phyloP scores from a whole-genome alignment of 2,113 vertebrate genomes.

The Mus pahari region DNA sequence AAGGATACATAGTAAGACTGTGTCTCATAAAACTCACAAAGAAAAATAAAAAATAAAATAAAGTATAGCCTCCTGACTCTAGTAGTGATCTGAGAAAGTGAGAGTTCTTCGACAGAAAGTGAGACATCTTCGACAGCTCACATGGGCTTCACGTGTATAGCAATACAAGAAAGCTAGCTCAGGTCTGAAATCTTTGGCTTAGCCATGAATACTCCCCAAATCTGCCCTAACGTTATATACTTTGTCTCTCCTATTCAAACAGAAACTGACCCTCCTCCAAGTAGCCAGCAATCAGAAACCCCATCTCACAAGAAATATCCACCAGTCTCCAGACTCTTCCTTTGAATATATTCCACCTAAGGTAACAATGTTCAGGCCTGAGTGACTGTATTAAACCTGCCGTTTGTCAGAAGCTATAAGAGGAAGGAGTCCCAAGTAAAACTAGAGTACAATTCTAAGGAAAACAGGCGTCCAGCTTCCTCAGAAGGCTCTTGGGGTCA shows the following conservation, averaged over 20 bases:
- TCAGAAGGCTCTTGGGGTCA: background rate
- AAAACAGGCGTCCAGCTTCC: background rate
- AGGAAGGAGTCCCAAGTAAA: constrained; percentile 39
- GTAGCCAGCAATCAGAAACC: constrained; percentile 90
- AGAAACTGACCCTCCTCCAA: constrained; percentile 92
- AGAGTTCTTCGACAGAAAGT: constrained; percentile 28
- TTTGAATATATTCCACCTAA: constrained; percentile 95
- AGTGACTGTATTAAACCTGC: background rate
- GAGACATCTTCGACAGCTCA: background rate
- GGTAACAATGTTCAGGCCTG: constrained; percentile 84
- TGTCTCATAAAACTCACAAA: background rate
- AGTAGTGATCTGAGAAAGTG: constrained; percentile 41
- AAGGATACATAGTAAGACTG: background rate
- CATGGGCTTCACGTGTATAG: background rate
- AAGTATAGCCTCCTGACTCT: constrained; percentile 53
- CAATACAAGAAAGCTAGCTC: background rate
- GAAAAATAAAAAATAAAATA: background rate
- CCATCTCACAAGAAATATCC: background rate
- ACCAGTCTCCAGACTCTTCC: constrained; percentile 88
- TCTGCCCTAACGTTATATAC: constrained; percentile 12
- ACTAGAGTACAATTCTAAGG: constrained; percentile 7
- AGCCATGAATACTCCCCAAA: constrained; percentile 14
- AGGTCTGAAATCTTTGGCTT: constrained; percentile 29
- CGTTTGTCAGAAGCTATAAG: constrained; percentile 10
- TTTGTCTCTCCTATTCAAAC: constrained; percentile 67